Base-by-base conservation (phyloP, 2,113 vertebrate species). In the Mirounga angustirostris region DNA sequence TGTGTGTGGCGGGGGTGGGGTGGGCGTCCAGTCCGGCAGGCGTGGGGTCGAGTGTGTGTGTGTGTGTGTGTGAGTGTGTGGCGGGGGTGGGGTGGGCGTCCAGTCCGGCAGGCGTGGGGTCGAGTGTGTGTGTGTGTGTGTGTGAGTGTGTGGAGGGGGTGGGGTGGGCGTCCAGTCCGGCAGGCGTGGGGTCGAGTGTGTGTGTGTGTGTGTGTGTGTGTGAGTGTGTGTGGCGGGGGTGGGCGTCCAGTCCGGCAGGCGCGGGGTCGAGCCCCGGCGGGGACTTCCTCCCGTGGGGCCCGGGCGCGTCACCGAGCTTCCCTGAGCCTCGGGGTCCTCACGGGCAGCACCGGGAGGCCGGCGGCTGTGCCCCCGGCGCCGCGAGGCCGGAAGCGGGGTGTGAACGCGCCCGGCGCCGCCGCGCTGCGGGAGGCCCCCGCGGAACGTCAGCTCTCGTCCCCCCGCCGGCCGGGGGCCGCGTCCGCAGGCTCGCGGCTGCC, bases 341-440 rank as follows among this genome's bases (percentile, higher is more conserved):
- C 2, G 0, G 7, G 16, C 33, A 54, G 16, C 24, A 0, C 0
- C 0, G 40, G 54, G 33, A 22, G 9, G 11, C 2, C 0, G 18
- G 4, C 4, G n/a, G 7, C 5, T 22, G 21, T 28, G 8, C 54
- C n/a, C 4, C 2, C 0, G 0, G n/a, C 18, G 54, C 43, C 3
- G 0, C 4, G 28, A 4, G 80, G 21, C 6, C 7, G 28, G 46
- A 28, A 24, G 28, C 0, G 26, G 21, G 36, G 14, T 15, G 2
- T 3, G 15, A 24, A 54, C 7, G 26, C 0, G 52, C 26, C 26
- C 5, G 7, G 54, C 3, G 19, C 16, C 0, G 7, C 43, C 61
- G 10, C 21, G 26, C 40, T 3, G 0, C 8, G 0, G 7, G 16
- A 11, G 19, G 30, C 30, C 16, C 61, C 16, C 1, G 0, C 0